Conservation (phyloP, 2,113 vertebrate species). For the Ibidorhyncha struthersii region DNA sequence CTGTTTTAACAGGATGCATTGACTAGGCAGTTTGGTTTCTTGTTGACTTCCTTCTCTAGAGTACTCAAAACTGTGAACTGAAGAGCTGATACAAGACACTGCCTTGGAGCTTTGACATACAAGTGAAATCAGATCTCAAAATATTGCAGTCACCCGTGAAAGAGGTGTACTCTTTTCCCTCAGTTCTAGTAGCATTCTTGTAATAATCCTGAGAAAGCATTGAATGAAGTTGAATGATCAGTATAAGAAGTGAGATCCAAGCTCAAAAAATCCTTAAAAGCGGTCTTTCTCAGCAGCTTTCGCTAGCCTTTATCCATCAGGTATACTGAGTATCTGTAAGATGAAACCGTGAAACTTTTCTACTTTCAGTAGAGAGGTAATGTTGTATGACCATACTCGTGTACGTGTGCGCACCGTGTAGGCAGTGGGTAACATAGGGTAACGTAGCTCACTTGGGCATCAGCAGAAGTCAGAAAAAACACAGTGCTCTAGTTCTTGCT, state of each 20-base stretch:
- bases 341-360: background rate
- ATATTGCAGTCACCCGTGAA: background rate
- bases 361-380: background rate
- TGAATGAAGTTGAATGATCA: background rate
- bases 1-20: background rate
- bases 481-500: background rate
- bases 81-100: background rate
- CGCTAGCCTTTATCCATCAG: background rate
- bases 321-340: background rate
- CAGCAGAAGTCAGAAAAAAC: background rate
- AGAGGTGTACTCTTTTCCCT: background rate
- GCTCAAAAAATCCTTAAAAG: background rate
- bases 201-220: background rate
- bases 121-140: background rate
- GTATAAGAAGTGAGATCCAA: background rate
- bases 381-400: background rate
- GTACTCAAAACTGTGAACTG: background rate
- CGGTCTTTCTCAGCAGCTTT: background rate
- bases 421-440: background rate
- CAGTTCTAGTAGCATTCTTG: background rate
- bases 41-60: background rate
- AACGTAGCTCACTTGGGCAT: background rate
- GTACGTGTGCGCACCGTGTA: fast-evolving
- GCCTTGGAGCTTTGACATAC: background rate
- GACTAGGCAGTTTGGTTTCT: background rate